Evolutionary conservation across 2,888 invertebrate species (phyloP).

Genomic region (Stomorhina lunata): DNA sequence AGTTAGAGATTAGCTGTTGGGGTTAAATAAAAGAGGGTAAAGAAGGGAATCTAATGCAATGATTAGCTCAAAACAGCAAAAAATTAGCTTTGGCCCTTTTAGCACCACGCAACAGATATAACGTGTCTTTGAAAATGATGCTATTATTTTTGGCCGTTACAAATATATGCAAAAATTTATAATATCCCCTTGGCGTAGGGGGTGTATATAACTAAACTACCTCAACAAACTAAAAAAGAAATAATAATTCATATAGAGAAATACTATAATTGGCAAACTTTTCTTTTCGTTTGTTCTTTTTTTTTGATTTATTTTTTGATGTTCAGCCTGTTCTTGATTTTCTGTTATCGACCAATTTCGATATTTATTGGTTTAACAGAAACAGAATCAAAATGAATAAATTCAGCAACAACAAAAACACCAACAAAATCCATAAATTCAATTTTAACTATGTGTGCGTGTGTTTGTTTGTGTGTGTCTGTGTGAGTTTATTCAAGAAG

Average conservation of each 20-base stretch:
- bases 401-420: neutral
- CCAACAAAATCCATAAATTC: neutral
- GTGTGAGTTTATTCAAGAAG: too few species aligned
- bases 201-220: slow-evolving; percentile 13
- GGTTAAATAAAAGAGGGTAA: too few species aligned
- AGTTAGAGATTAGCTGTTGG: too few species aligned
- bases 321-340: slow-evolving; percentile 14
- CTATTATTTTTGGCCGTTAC: too few species aligned
- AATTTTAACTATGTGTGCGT: neutral
- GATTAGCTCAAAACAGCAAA: too few species aligned
- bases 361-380: slow-evolving; percentile 18
- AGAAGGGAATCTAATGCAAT: too few species aligned
- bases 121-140: too few species aligned
- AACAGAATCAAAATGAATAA: neutral
- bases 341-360: slow-evolving; percentile 12
- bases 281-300: slow-evolving; percentile 23
- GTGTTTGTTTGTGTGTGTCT: neutral
- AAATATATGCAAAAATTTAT: too few species aligned
- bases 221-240: slow-evolving; percentile 12
- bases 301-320: too few species aligned
- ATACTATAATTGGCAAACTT: slow-evolving; percentile 33
- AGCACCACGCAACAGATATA: too few species aligned
- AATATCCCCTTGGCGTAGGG: too few species aligned
- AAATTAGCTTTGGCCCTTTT: too few species aligned
- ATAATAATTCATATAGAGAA: slow-evolving; percentile 1